phyloP scores from a whole-genome alignment of 2,797 vertebrate genomes.

The Limosa lapponica region DNA sequence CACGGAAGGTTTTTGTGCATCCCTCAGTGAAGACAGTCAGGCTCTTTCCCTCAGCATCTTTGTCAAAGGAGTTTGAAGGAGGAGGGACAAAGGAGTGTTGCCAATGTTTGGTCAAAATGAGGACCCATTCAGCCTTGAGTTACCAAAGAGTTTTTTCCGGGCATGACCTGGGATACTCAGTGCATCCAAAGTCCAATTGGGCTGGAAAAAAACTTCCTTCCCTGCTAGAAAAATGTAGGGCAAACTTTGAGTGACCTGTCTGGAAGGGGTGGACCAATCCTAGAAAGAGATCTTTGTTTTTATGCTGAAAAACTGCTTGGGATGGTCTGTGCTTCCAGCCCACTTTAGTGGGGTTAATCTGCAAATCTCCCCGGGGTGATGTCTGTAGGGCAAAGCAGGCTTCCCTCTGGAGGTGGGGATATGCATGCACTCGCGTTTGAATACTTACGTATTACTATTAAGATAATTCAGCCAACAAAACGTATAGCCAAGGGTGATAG shows the following conservation, averaged over 20 bases:
- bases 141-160: background rate
- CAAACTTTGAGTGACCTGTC: background rate
- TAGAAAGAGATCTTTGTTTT: background rate
- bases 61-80: background rate
- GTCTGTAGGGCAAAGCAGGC: background rate
- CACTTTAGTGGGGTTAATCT: background rate
- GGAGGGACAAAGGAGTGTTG: accelerated
- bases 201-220: background rate
- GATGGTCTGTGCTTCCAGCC: background rate
- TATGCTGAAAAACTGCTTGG: background rate
- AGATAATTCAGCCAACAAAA: constrained; percentile 36
- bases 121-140: background rate
- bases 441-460: background rate
- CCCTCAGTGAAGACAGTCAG: background rate
- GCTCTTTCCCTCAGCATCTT: background rate
- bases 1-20: background rate
- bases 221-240: accelerated
- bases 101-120: background rate
- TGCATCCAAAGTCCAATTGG: background rate
- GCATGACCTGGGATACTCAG: background rate
- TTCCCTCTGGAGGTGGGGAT: background rate
- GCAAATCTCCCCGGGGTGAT: background rate
- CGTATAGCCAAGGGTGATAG: constrained; percentile 37
- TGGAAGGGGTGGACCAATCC: background rate
- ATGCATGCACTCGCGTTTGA: background rate